A percentile compares a stretch with the other conserved stretches of the same genome.
phyloP scores from a whole-genome alignment of 1,140 invertebrate species.

The Leptopilina clavipes region DNA sequence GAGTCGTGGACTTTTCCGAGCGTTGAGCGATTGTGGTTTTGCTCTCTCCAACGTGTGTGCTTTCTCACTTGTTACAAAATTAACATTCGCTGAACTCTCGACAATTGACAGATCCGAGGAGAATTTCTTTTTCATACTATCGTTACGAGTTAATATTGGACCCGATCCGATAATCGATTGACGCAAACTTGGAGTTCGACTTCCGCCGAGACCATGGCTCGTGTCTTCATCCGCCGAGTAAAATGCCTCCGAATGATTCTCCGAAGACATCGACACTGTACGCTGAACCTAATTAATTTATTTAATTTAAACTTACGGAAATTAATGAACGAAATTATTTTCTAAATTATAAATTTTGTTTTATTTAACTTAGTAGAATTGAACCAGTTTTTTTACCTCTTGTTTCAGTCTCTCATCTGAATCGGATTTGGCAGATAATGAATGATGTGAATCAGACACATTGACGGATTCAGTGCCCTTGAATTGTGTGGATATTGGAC shows the following conservation, averaged over 20 bases:
- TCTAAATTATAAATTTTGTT: too few relatives aligned
- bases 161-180: conserved; percentile 78
- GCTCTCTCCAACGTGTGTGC: conserved; percentile 68
- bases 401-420: conserved; percentile 76
- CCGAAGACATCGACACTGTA: conserved; percentile 89
- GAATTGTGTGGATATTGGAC: conserved; percentile 60
- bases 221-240: conserved; percentile 93
- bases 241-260: conserved; percentile 92
- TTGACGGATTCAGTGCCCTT: conserved; percentile 72
- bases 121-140: conserved; percentile 75
- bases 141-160: conserved; percentile 70
- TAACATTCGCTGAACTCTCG: conserved; percentile 74
- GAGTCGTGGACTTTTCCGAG: conserved; percentile 58
- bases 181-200: conserved; percentile 79
- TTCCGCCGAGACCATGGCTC: conserved; percentile 75
- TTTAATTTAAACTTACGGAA: too few relatives aligned
- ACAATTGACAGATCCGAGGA: conserved; percentile 74
- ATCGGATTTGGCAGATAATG: conserved; percentile 76
- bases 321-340: too few relatives aligned
- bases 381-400: conserved; percentile 62
- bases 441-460: conserved; percentile 79
- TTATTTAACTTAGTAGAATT: not conserved
- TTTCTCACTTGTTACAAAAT: conserved; percentile 58
- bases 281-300: conserved; percentile 79
- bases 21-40: conserved; percentile 56